A percentile compares a stretch with the other conserved stretches of the same genome.
Conservation (phyloP, 2,888 invertebrate species). For the Sarcophaga variegata region DNA sequence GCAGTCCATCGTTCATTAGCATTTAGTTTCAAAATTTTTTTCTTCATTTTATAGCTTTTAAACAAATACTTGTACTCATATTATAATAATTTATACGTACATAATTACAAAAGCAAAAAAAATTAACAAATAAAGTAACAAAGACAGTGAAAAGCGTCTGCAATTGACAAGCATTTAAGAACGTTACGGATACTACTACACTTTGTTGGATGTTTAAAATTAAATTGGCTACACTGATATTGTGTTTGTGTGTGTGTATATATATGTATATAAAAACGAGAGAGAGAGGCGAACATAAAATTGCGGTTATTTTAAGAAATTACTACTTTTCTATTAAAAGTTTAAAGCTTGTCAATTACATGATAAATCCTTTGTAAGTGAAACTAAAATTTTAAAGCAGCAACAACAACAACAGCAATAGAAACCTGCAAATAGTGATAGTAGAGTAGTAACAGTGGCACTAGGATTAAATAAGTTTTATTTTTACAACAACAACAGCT, state of each 20-base stretch:
- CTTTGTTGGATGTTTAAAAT: too few relatives aligned
- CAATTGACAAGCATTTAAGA: too few relatives aligned
- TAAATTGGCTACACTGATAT: too few relatives aligned
- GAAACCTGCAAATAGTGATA: background rate
- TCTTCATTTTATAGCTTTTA: too few relatives aligned
- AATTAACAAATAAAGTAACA: too few relatives aligned
- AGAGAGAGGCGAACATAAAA: background rate
- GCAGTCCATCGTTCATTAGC: too few relatives aligned
- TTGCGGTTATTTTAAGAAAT: background rate
- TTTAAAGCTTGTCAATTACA: constrained; percentile 23
- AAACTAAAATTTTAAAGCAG: background rate
- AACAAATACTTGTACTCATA: too few relatives aligned
- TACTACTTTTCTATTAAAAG: background rate
- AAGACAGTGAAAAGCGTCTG: too few relatives aligned
- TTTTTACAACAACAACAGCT: background rate
- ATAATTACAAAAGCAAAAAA: too few relatives aligned
- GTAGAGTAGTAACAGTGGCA: background rate
- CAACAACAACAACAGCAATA: background rate
- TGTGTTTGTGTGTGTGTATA: background rate
- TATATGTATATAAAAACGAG: background rate
- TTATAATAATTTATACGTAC: too few relatives aligned
- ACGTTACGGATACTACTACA: too few relatives aligned
- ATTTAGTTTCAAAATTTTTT: too few relatives aligned
- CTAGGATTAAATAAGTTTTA: background rate
- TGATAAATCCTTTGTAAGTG: constrained; percentile 9